Base-by-base conservation (phyloP, 2,797 vertebrate genomes). In the Anomalospiza imberbis region DNA sequence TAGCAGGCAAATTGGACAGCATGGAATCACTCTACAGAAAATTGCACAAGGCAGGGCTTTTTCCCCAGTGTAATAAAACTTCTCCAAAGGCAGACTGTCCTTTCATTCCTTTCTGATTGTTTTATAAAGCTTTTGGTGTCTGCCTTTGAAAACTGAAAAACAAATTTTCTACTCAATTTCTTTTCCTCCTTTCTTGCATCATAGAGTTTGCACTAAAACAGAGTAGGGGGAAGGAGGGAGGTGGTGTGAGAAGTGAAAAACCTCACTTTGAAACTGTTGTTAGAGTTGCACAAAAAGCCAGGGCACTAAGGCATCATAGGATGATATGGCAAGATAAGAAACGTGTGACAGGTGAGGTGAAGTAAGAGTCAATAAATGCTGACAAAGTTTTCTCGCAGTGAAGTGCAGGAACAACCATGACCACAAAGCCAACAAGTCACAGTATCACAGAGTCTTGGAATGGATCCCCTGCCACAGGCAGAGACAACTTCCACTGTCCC, bases 301-400 rank as follows among this genome's bases (percentile, higher is more conserved):
- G 45, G 53, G 34, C 47, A 53, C 5, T 28, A 22, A 38, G 36
- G 57, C 20, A 44, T 8, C 5, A 7, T 0, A 57, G 58, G 34
- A 17, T 58, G 17, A 18, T 54, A 75, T 9, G 4, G 44, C 31
- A 79, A 51, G 70, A 54, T 29, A 34, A 42, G 26, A 45, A 85
- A 51, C 2, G 3, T 0, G 0, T 53, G 57, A 51, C 26, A 74
- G 57, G 42, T 48, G 40, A 88, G 26, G n/a, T 21, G 45, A 2
- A 12, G 34, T 24, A 75, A 45, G 72, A 84, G 13, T 17, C 68
- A 63, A 66, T 36, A 78, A 93, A 54, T 9, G 4, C 10, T n/a
- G 21, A 74, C 12, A 45, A 61, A 40, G 24, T 20, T 83, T 93
- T 76, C 28, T 53, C 58, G 21, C 7, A 13, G 12, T 0, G 2